Evolutionary conservation across 1,140 invertebrate species (phyloP).

Genomic region (Rhopalosiphum maidis): DNA sequence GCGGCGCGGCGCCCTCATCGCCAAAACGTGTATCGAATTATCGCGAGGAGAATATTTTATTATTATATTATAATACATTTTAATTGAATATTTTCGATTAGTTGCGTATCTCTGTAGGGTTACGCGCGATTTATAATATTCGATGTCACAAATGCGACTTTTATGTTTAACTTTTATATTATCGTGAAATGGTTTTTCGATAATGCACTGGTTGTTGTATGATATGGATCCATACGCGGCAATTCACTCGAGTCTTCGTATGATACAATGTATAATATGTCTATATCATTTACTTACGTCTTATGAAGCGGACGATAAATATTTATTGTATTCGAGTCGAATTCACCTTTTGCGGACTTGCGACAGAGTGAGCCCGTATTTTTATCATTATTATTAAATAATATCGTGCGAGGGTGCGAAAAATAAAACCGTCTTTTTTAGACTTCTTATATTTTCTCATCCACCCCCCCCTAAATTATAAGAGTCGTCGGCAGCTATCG

Average conservation of each 20-base stretch:
- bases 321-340: background rate
- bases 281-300: background rate
- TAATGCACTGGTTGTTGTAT: background rate
- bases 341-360: background rate
- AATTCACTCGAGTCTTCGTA: background rate
- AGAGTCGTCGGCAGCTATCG: background rate
- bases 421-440: background rate
- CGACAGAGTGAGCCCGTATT: background rate
- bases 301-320: background rate
- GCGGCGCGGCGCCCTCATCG: background rate
- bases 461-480: background rate
- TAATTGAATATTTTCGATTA: slow-evolving; percentile 45
- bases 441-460: background rate
- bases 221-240: background rate
- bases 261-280: background rate
- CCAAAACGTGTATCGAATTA: slow-evolving; percentile 44
- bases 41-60: slow-evolving; percentile 17
- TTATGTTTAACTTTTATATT: background rate
- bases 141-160: background rate
- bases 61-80: slow-evolving; percentile 30
- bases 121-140: background rate
- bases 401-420: background rate
- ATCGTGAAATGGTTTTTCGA: background rate
- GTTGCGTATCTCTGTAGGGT: background rate
- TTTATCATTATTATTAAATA: slow-evolving; percentile 24